Base-by-base conservation (phyloP, 2,888 invertebrate species). In the Biston stratarius region DNA sequence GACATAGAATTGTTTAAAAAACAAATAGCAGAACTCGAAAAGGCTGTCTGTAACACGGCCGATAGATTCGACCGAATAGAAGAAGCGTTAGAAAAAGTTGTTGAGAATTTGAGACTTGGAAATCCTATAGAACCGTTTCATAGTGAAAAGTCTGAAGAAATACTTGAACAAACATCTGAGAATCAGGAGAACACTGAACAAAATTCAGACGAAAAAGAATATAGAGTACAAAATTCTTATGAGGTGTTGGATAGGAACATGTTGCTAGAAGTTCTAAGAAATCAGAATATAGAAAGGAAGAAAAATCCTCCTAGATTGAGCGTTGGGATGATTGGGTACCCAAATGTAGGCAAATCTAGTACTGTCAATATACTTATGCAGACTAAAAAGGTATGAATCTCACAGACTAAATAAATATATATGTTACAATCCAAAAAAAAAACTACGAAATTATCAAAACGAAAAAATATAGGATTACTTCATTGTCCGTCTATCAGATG, bases 281-380 rank as follows among this genome's bases (percentile, higher is more conserved):
- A 90, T 9, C 81, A 79, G 91, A 94, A 85, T 87, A 85, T 83
- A 88, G 91, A 33, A 79, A 93, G 74, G 36, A 80, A 90, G 66
- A 93, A 92, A 73, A 92, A 90, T 82, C 90, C 91, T 1, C 92
- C 91, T n/a, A 84, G 96, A 40, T 95, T 96, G 8, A 97, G 97
- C n/a, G 96, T 99, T 66, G 99, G 99, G 8, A 95, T 99, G 87
- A 99, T 99, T 66, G 99, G 99, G 1, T 99, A 99, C 92, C 99
- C 99, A 0, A 99, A 99, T 94, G 99, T 99, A 0, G 99, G 99
- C n/a, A 99, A 99, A 90, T 99, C 99, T 88, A 99, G 99, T 69
- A 99, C 99, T 9, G 99, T 99, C 68, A 99, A 99, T 94, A 95
- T 98, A 15, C 88, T 99, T 55, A 95, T 99, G 90, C 96, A 96